Percentiles rank a stretch among this genome's conserved stretches.
These are phyloP conservation scores for Scaptodrosophila lebanonensis DNA, from an alignment of 1,140 invertebrate species.

Conservation along the genomic window DNA sequence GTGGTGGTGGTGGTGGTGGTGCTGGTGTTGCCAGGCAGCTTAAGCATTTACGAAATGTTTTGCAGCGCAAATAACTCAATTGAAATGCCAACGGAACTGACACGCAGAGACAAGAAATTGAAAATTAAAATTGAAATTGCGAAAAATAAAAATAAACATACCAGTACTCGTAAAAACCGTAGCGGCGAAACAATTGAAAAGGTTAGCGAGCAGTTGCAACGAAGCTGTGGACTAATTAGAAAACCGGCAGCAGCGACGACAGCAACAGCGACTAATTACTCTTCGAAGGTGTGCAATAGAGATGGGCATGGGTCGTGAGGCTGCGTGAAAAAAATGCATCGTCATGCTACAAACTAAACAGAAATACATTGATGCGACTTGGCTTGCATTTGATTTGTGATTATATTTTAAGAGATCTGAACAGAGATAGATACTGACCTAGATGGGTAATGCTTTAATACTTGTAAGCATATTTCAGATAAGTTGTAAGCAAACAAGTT, in stretches of 20 bases:
- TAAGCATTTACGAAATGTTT: conserved; percentile 52
- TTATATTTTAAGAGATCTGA: too few species aligned
- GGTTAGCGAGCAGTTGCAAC: conserved; percentile 41
- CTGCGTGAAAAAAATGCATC: too few species aligned
- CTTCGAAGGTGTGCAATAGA: too few species aligned
- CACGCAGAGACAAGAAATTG: conserved; percentile 70
- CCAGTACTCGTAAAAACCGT: too few species aligned
- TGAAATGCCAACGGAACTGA: conserved; percentile 73
- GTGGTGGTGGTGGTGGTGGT: not conserved
- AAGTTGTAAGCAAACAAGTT: too few species aligned
- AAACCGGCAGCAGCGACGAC: conserved; percentile 37
- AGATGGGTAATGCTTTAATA: too few species aligned
- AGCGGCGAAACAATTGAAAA: conserved; percentile 58
- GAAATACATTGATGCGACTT: too few species aligned
- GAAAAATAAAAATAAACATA: conserved; percentile 16
- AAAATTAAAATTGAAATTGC: conserved; percentile 62
- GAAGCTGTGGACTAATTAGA: conserved; percentile 65
- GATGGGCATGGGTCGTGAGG: too few species aligned
- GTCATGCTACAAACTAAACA: too few species aligned
- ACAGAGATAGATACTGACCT: too few species aligned
- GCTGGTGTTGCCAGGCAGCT: conserved; percentile 8
- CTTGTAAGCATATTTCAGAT: too few species aligned
- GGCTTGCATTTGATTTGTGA: too few species aligned
- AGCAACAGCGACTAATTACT: conserved; percentile 11
- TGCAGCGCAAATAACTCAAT: conserved; percentile 68